phyloP scores from a whole-genome alignment of 2,113 vertebrate species.

The Egretta garzetta region DNA sequence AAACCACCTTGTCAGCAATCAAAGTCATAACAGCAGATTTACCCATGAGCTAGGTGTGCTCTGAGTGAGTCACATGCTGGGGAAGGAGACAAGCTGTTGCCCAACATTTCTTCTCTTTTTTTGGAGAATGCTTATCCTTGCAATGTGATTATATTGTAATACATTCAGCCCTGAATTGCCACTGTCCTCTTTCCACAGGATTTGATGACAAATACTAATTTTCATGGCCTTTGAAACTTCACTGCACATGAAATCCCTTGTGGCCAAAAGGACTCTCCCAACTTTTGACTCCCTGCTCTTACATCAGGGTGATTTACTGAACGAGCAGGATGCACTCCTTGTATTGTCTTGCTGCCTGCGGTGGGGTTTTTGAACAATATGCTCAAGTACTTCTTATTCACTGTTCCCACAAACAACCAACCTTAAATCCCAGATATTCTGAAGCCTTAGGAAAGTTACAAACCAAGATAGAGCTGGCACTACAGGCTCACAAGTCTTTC shows the following conservation, averaged over 20 bases:
- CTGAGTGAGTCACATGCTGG: accelerated
- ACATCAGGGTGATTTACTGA: background rate
- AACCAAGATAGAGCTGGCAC: background rate
- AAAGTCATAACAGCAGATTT: background rate
- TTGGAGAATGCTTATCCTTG: background rate
- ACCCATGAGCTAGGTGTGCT: background rate
- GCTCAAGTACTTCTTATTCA: background rate
- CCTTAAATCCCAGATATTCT: background rate
- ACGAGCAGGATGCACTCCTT: background rate
- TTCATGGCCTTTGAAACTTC: background rate
- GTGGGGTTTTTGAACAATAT: background rate
- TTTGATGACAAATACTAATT: background rate
- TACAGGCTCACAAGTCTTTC: background rate
- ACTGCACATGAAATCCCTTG: background rate
- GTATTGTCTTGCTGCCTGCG: background rate
- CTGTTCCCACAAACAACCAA: background rate
- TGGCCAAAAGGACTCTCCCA: background rate
- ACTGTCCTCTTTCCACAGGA: background rate
- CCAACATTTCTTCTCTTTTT: background rate
- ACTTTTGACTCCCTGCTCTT: background rate
- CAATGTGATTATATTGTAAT: background rate
- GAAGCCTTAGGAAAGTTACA: background rate
- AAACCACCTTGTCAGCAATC: background rate
- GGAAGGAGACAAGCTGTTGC: background rate
- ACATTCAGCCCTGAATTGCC: background rate